Percentiles rank a stretch among this genome's conserved stretches.
phyloP scores from a whole-genome alignment of 2,888 invertebrate species.

The Mesorhabditis belari region DNA sequence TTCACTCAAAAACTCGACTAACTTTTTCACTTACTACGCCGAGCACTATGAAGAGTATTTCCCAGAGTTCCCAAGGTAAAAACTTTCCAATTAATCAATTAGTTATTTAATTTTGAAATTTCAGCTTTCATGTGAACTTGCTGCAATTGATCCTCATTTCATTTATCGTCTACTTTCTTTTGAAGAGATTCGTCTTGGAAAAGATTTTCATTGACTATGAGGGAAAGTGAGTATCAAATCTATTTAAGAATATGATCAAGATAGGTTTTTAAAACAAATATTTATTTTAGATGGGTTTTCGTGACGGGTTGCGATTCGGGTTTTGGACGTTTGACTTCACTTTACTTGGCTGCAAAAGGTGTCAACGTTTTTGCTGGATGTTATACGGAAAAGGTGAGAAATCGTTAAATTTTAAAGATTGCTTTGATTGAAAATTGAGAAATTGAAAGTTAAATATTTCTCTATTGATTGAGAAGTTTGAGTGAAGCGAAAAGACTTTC shows the following conservation, averaged over 20 bases:
- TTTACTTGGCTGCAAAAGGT: conserved; percentile 61
- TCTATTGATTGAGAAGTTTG: too few relatives aligned
- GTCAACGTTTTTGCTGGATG: conserved; percentile 74
- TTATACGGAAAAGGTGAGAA: conserved; percentile 54
- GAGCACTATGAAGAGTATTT: background rate
- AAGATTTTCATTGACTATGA: background rate
- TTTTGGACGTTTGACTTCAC: conserved; percentile 53
- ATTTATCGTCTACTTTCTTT: background rate
- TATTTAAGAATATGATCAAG: too few relatives aligned
- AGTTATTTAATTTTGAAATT: background rate
- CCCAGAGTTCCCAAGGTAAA: background rate
- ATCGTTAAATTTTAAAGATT: background rate
- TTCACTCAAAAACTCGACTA: background rate
- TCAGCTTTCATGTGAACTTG: background rate
- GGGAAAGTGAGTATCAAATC: background rate
- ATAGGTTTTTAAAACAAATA: too few relatives aligned
- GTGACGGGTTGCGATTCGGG: conserved; percentile 39
- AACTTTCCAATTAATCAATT: too few relatives aligned
- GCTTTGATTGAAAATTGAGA: background rate
- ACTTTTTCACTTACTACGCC: background rate
- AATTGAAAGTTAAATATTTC: too few relatives aligned
- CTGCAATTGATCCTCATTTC: background rate
- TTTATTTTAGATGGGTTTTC: conserved; percentile 17
- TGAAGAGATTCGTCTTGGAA: background rate
- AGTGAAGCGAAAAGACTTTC: too few relatives aligned